phyloP scores from a whole-genome alignment of 2,113 vertebrate species.

The Microtus oregoni region DNA sequence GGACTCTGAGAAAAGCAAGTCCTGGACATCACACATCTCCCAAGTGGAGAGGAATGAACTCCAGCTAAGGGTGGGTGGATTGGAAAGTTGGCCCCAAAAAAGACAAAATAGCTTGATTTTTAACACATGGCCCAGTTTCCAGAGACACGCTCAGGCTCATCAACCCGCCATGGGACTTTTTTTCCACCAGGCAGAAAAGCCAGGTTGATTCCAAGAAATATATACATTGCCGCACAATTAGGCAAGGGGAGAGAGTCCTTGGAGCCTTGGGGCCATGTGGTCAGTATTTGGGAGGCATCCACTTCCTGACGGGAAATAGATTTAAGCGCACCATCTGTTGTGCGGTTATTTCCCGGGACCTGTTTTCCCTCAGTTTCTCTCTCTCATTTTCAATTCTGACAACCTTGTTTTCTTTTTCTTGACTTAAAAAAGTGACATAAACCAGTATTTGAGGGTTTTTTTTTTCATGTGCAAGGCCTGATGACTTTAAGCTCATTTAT shows the following conservation, averaged over 20 bases:
- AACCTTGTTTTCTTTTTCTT: constrained; percentile 51
- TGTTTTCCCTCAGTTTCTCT: constrained; percentile 22
- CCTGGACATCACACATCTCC: neutral
- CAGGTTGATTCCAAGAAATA: constrained; percentile 65
- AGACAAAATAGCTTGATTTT: constrained; percentile 14
- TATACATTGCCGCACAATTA: constrained; percentile 19
- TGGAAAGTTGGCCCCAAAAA: neutral
- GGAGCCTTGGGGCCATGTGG: constrained; percentile 1
- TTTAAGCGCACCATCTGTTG: constrained; percentile 56
- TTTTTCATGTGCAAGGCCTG: neutral
- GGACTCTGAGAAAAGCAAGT: neutral
- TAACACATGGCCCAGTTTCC: constrained; percentile 39
- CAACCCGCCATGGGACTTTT: constrained; percentile 21
- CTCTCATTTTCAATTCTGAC: constrained; percentile 45
- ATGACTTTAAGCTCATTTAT: constrained; percentile 19
- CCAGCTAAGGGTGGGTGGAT: neutral
- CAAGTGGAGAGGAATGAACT: neutral
- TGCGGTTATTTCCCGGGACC: neutral
- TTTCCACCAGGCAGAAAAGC: constrained; percentile 14
- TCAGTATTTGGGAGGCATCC: constrained; percentile 31
- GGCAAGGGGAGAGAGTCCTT: neutral
- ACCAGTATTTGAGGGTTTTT: constrained; percentile 42
- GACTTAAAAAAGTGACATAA: constrained; percentile 24
- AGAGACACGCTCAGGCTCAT: constrained; percentile 49
- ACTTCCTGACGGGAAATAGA: constrained; percentile 59